These are phyloP conservation scores for Danio choprae DNA, from an alignment of 2,797 vertebrate species.

Conservation along the genomic window DNA sequence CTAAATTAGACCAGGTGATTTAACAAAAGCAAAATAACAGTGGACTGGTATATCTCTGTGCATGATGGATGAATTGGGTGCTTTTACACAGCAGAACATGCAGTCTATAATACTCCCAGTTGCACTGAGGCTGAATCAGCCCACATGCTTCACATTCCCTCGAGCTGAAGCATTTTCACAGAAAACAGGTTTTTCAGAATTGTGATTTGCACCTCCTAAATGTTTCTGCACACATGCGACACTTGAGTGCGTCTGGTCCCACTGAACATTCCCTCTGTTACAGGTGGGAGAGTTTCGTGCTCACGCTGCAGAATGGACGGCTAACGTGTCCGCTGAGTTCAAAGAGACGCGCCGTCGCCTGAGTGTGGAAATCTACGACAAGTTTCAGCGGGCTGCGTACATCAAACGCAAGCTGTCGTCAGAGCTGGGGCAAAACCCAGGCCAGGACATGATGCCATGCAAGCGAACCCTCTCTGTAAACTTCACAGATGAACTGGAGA, in stretches of 20 bases:
- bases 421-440: slow-evolving; percentile 85
- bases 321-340: slow-evolving; percentile 94
- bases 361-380: slow-evolving; percentile 95
- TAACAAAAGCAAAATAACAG: not conserved
- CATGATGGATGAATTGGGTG: not conserved
- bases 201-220: slow-evolving; percentile 24
- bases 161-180: slow-evolving; percentile 5
- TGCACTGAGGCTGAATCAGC: not conserved
- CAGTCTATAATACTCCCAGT: not conserved
- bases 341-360: slow-evolving; percentile 93
- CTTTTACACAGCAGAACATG: not conserved
- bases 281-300: slow-evolving; percentile 95
- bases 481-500: slow-evolving; percentile 85
- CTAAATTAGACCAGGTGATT: no score
- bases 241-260: not conserved
- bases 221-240: not conserved
- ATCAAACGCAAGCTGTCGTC: slow-evolving; percentile 95
- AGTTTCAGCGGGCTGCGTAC: slow-evolving; percentile 94
- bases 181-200: not conserved
- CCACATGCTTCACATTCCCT: slow-evolving; percentile 4
- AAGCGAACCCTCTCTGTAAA: slow-evolving; percentile 86
- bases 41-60: not conserved
- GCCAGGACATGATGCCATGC: slow-evolving; percentile 86
- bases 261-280: not conserved
- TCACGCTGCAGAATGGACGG: slow-evolving; percentile 97